Evolutionary conservation across 2,797 vertebrate genomes (phyloP).

Genomic region (Poecile montanus): DNA sequence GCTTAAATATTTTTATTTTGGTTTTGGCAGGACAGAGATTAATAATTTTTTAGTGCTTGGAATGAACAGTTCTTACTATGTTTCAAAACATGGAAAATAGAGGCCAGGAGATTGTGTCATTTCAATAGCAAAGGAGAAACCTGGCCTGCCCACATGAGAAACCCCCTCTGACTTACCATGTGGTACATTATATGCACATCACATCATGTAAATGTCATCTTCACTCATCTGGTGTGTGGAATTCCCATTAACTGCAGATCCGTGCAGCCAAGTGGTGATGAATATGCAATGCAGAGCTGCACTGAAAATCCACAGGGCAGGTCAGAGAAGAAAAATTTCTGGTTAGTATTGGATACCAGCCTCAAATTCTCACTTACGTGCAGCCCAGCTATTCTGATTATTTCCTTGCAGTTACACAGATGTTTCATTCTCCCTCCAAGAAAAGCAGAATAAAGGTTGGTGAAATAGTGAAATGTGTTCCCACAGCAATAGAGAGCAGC

Average conservation of each 20-base stretch:
- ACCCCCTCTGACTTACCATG: neutral
- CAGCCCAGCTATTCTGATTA: neutral
- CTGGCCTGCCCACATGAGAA: neutral
- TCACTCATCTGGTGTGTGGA: slow-evolving; percentile 32
- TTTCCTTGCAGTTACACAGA: slow-evolving; percentile 13
- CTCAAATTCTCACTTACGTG: neutral
- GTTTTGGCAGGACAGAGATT: slow-evolving; percentile 1
- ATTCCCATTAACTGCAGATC: slow-evolving; percentile 29
- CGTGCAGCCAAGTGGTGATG: slow-evolving; percentile 23
- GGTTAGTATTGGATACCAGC: neutral
- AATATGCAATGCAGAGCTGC: neutral
- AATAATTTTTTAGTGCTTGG: neutral
- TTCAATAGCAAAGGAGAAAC: slow-evolving; percentile 22
- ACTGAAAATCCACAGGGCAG: neutral
- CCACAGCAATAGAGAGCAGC: neutral
- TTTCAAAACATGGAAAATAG: neutral
- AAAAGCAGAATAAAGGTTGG: neutral
- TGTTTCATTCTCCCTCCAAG: slow-evolving; percentile 14
- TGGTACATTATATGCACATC: slow-evolving; percentile 33
- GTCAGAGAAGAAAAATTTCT: neutral
- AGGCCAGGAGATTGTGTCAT: neutral
- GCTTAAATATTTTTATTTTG: neutral
- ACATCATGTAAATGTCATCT: slow-evolving; percentile 13
- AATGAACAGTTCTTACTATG: neutral
- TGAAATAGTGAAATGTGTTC: neutral